Base-by-base conservation (phyloP, 2,888 invertebrate genomes). In the Dicranocentrus wangi region DNA sequence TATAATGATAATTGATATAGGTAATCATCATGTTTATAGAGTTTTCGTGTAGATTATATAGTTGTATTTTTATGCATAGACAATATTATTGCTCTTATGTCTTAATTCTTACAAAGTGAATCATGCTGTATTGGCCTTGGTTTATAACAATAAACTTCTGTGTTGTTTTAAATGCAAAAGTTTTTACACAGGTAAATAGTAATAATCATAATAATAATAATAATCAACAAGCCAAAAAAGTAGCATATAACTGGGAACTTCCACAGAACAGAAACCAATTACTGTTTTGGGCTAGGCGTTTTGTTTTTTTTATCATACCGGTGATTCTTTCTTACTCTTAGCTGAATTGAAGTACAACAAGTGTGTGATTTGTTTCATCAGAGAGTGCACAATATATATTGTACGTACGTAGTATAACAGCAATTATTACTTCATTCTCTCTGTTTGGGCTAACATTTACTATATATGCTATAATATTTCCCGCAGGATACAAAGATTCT, bases 11-110 rank as follows among this genome's bases (percentile, higher is more conserved):
- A 39, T 39, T 39, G 5, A 39, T 5, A 39, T n/a, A 39, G 39
- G 39, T 13, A 39, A 39, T 47, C 53, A 65, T n/a, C n/a, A n/a
- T n/a, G n/a, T n/a, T n/a, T n/a, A n/a, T 5, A 27, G 65, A 28
- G 39, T 15, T 65, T n/a, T 28, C 42, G n/a, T n/a, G n/a, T n/a
- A n/a, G n/a, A n/a, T n/a, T n/a, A n/a, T n/a, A n/a, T n/a, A 42
- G 51, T 73, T 32, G 69, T 69, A 77, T 69, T 68, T 65, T 71
- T 80, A 80, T 80, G 80, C 80, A 80, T 80, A 80, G 80, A 80
- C 73, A 73, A 73, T 80, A 73, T 80, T 80, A 80, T 80, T 80
- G 80, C 80, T 80, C 69, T 73, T 80, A 80, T 80, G 80, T 80
- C 80, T 80, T 80, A 80, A 60, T 73, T 71, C 79, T 80, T 80